phyloP scores from a whole-genome alignment of 2,113 vertebrate genomes.

The Syngnathus floridae region DNA sequence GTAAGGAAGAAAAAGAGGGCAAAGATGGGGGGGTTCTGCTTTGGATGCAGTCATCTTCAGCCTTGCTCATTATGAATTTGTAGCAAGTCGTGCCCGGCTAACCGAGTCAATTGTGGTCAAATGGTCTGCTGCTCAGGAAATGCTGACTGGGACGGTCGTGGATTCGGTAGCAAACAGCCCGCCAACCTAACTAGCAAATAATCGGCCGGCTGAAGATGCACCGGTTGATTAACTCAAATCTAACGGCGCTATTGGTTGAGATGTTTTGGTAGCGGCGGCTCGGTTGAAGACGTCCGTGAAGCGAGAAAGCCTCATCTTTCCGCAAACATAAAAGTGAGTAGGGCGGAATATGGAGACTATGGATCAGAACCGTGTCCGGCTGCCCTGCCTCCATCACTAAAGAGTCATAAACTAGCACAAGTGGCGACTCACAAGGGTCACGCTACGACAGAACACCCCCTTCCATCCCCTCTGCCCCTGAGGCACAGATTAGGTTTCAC shows the following conservation, averaged over 20 bases:
- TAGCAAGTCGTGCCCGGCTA: neutral
- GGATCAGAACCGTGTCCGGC: neutral
- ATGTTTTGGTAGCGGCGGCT: too few species aligned
- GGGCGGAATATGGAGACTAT: neutral
- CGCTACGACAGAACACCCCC: slow-evolving; percentile 33
- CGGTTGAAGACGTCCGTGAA: too few species aligned
- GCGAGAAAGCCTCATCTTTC: too few species aligned
- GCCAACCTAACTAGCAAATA: neutral
- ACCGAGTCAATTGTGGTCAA: neutral
- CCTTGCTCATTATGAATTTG: neutral
- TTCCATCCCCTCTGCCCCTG: neutral
- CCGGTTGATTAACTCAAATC: too few species aligned
- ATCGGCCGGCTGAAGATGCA: neutral
- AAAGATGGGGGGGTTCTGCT: slow-evolving; percentile 15
- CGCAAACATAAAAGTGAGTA: too few species aligned
- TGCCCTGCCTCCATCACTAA: neutral
- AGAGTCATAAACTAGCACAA: slow-evolving; percentile 31
- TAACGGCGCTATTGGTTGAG: neutral
- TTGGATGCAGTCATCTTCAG: neutral
- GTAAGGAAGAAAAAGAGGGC: slow-evolving; percentile 11
- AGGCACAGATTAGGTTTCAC: slow-evolving; percentile 55
- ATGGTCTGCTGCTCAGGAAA: neutral
- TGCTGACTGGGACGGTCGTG: neutral
- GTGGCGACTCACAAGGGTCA: slow-evolving; percentile 27
- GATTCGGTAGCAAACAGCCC: neutral